Evolutionary conservation across 2,888 invertebrate species (phyloP), one percentile per base, ranked within the genome.

Genomic region (Callyntrura guangdongensis): DNA sequence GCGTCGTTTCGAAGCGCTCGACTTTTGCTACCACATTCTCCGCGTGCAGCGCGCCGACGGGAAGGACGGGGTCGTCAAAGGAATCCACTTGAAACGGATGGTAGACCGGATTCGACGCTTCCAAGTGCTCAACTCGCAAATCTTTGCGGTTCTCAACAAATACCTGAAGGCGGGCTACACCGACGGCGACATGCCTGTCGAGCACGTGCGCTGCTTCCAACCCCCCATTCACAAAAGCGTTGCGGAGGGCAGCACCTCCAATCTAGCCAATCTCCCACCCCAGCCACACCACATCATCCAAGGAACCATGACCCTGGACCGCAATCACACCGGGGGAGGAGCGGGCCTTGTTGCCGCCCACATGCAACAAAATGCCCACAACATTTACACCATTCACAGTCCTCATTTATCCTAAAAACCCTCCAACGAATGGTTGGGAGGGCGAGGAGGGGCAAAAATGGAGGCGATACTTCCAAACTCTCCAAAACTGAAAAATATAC

Each of bases 1-100:
- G 95, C 96, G 98, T 72, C 96, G 99, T 91, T 99, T 99, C 95
- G 99, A 99, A 95, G 98, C 99, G 0, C 96, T 99, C 67, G 99
- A 99, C 96, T 99, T 99, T 96, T 99, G 98, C 95, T 99, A 99
- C 95, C 99, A 99, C 95, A 98, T 99, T 94, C 96, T 99, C 92
- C 95, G 99, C 92, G 99, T 99, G 11, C 99, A 99, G 95, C 96
- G 99, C 56, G 98, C 99, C 0, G 99, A 99, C 95, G 98, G 98
- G 93, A 99, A 99, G 95, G 99, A 99, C 95, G 88, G 83, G 12
- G 64, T 36, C 17, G 89, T 89, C 8, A 89, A 89, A 22, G 89
- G 89, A 3, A 89, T 89, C 22, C 97, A 97, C 93, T 95, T 99
- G 94, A 99, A 99, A 94, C 96, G 98, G 88, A 99, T 99, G 99